phyloP scores from a whole-genome alignment of 1,140 invertebrate species.

The Lepidurus couesii region DNA sequence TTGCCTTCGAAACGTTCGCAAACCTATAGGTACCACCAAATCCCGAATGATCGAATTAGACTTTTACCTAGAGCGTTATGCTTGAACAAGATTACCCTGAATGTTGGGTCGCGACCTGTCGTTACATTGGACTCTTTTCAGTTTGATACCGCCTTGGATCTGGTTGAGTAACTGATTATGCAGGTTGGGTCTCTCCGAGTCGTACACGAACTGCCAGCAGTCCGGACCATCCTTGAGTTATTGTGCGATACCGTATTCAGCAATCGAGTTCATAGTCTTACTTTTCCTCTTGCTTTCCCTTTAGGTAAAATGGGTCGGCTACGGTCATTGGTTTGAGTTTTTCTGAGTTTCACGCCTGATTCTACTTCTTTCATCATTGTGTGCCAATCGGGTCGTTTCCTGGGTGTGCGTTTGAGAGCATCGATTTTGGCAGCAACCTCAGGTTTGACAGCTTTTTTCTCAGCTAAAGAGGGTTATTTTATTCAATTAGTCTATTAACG shows the following conservation, averaged over 20 bases:
- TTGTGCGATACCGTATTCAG: slow-evolving; percentile 23
- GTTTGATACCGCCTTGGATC: slow-evolving; percentile 68
- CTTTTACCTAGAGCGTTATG: slow-evolving; percentile 27
- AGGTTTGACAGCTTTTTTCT: slow-evolving; percentile 41
- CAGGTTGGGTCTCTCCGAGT: slow-evolving; percentile 67
- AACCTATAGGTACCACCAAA: slow-evolving; percentile 48
- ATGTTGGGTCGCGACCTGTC: slow-evolving; percentile 78
- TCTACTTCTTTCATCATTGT: slow-evolving; percentile 86
- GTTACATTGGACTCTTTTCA: slow-evolving; percentile 72
- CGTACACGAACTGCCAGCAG: slow-evolving; percentile 67
- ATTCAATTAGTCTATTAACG: slow-evolving; percentile 33
- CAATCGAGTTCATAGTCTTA: slow-evolving; percentile 41
- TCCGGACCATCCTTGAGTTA: background rate
- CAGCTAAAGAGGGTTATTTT: slow-evolving; percentile 27
- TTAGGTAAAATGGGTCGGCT: slow-evolving; percentile 58
- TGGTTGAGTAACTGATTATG: slow-evolving; percentile 76
- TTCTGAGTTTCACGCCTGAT: slow-evolving; percentile 61
- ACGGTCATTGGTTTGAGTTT: slow-evolving; percentile 77
- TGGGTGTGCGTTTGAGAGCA: slow-evolving; percentile 60
- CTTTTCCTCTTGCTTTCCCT: slow-evolving; percentile 55
- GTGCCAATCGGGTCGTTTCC: slow-evolving; percentile 76
- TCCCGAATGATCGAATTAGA: background rate
- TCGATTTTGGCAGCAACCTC: slow-evolving; percentile 56
- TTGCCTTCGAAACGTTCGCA: slow-evolving; percentile 77
- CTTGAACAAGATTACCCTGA: slow-evolving; percentile 46